Evolutionary conservation across 2,888 invertebrate genomes (phyloP).

Genomic region (Rotaria sp.): DNA sequence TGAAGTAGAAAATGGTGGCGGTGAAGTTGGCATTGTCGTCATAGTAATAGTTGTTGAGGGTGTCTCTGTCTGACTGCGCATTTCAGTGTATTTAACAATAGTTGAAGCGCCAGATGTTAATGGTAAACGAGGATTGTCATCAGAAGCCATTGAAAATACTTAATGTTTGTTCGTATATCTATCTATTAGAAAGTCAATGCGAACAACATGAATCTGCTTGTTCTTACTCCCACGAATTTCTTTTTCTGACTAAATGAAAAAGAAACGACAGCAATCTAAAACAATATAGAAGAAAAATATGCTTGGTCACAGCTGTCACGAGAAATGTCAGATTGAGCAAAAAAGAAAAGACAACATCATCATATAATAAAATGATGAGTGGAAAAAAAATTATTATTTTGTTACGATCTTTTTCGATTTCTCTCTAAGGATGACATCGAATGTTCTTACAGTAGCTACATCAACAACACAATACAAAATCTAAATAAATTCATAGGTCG

Average conservation of each 20-base stretch:
- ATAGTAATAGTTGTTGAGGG: neutral
- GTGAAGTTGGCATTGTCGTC: neutral
- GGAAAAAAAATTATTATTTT: neutral
- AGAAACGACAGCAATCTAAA: neutral
- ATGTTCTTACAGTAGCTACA: neutral
- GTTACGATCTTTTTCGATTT: neutral
- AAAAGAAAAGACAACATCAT: neutral
- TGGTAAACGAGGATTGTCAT: slow-evolving; percentile 11
- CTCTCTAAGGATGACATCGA: neutral
- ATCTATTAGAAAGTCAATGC: neutral
- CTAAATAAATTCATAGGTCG: neutral
- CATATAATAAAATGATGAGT: neutral
- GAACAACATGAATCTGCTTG: neutral
- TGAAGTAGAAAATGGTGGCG: neutral
- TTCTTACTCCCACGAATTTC: neutral
- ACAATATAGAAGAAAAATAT: neutral
- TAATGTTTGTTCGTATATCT: neutral
- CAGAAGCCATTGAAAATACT: neutral
- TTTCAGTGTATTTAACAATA: neutral
- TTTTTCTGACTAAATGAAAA: neutral
- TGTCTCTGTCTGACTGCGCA: neutral
- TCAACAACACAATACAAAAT: neutral
- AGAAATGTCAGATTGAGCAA: neutral
- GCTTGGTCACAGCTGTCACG: neutral
- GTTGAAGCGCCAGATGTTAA: neutral